Conservation (phyloP, 2,113 vertebrate species). For the Neotragus moschatus region DNA sequence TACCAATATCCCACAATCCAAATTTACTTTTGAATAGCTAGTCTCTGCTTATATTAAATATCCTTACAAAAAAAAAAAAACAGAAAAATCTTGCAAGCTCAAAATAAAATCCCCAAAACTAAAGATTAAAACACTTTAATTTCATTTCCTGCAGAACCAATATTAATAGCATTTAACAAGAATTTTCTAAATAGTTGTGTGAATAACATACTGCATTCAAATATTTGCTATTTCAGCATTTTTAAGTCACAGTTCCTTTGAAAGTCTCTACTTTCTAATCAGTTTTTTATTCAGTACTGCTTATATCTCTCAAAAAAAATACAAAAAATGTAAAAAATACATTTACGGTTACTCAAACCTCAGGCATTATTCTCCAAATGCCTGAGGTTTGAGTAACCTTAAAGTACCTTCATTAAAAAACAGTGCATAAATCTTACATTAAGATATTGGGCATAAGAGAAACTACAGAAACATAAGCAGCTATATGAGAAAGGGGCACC, state of each 20-base stretch:
- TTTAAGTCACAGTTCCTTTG: neutral
- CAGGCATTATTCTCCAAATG: neutral
- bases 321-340: neutral
- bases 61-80: neutral
- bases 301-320: neutral
- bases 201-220: neutral
- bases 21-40: neutral
- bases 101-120: neutral
- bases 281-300: neutral
- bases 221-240: neutral
- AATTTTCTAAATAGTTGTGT: neutral
- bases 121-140: neutral
- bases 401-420: neutral
- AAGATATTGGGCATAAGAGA: neutral
- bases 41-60: neutral
- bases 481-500: neutral
- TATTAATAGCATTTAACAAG: neutral
- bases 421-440: neutral
- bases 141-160: neutral
- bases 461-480: neutral
- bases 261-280: neutral
- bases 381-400: neutral
- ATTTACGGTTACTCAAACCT: neutral
- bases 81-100: neutral
- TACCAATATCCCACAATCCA: neutral